Evolutionary conservation across 1,140 invertebrate species (phyloP).

Genomic region (Drosophila kikkawai): DNA sequence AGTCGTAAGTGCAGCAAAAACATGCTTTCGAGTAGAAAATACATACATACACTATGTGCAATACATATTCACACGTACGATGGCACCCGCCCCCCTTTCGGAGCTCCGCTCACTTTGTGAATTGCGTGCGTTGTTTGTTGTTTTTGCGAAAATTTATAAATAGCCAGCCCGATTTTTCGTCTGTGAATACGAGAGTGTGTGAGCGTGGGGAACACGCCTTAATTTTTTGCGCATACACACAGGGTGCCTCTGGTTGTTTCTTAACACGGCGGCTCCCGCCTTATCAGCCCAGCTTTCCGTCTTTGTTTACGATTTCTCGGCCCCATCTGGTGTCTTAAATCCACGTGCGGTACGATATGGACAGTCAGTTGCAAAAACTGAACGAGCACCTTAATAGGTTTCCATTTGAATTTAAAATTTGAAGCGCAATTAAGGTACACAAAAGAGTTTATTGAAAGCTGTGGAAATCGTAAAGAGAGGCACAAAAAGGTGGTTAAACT

Average conservation of each 20-base stretch:
- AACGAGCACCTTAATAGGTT: constrained; percentile 17
- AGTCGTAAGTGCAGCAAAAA: constrained; percentile 21
- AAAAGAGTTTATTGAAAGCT: constrained; percentile 18
- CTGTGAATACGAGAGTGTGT: constrained; percentile 25
- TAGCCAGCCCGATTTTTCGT: constrained; percentile 59
- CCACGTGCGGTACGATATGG: constrained; percentile 27
- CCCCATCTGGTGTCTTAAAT: not conserved
- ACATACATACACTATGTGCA: constrained; percentile 11
- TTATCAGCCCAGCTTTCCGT: constrained; percentile 24
- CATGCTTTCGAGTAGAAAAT: constrained; percentile 8
- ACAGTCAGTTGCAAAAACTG: constrained; percentile 10
- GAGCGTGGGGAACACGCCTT: constrained; percentile 55
- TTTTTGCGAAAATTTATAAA: constrained; percentile 75
- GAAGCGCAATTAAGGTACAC: constrained; percentile 29
- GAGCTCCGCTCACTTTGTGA: not conserved
- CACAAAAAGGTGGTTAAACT: constrained; percentile 46
- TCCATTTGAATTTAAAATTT: constrained; percentile 19
- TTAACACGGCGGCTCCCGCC: not conserved
- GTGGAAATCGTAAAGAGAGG: constrained; percentile 27
- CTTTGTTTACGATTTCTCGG: constrained; percentile 17
- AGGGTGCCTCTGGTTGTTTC: constrained; percentile 27
- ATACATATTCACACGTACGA: constrained; percentile 9
- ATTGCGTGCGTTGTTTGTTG: constrained; percentile 49
- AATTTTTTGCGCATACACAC: constrained; percentile 59
- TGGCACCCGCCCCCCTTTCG: constrained; percentile 26